Base-by-base conservation (phyloP, 2,797 vertebrate genomes). In the Phataginus tetradactyla region DNA sequence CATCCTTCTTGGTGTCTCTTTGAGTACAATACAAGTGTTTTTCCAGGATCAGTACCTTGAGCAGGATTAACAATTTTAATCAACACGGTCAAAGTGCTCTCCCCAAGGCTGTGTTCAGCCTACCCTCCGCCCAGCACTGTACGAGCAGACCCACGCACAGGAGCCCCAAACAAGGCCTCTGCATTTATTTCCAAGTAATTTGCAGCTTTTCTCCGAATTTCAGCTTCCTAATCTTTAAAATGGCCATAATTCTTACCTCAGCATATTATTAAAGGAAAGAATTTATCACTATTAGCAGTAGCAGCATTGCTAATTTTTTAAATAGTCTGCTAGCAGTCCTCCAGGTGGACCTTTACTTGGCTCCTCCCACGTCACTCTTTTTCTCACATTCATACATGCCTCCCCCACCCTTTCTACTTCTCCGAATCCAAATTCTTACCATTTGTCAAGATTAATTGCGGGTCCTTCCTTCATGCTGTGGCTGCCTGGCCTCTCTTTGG, bases 151-250 rank as follows among this genome's bases (percentile, higher is more conserved):
- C 21, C 3, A 0, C 55, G 14, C 7, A 5, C 39, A 53, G 63
- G 53, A 80, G 10, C 9, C 27, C 80, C 51, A 49, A n/a, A 53
- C n/a, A 34, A 34, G 55, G 15, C 12, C 4, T 75, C 53, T 9
- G 39, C 55, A 11, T 64, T 37, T 57, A 9, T 34, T 66, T 78
- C 23, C 37, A 74, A 32, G 20, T 71, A 84, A 68, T n/a, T 81
- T 78, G 42, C 61, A 88, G 32, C 34, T 80, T 49, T 7, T 37
- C 49, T 77, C 72, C 57, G 37, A 85, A 87, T 71, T 59, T 63
- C 61, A 32, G 49, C 59, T 68, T 85, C n/a, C 49, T 61, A 57
- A 61, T 61, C 42, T 92, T 71, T 87, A 86, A 75, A 77, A 51
- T 51, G 61, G 11, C 68, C 37, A 4, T 49, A 49, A 77, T 69